Base-by-base conservation (phyloP, 2,797 vertebrate genomes). In the Molothrus ater region DNA sequence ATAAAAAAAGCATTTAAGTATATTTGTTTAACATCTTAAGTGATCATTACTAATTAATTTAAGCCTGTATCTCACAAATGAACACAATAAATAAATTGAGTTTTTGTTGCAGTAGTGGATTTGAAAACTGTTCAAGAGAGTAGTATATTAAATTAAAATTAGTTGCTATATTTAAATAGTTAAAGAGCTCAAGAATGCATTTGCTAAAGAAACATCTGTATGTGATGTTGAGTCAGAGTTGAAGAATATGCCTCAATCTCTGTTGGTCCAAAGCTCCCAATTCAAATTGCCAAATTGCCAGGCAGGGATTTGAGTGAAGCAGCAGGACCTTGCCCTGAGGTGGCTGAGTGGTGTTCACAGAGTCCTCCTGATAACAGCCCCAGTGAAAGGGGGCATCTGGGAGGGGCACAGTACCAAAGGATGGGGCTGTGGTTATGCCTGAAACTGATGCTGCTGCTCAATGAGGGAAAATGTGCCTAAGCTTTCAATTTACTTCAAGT, bases 261-360 rank as follows among this genome's bases (percentile, higher is more conserved):
- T 64, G 45, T 1, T 0, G 0, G 5, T 17, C 9, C n/a, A 12
- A 80, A 59, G 4, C 32, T 60, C 3, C 0, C 14, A 43, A 9
- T 17, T 64, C 43, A n/a, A n/a, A 25, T 10, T 70, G n/a, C 7
- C 13, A 50, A 50, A 28, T 50, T 51, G 6, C 5, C 13, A 42
- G 4, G 11, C 1, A 0, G 11, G 29, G 42, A 34, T 68, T 43
- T 47, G 32, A 34, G 45, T 3, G 4, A 10, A 78, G 53, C 29
- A 63, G 53, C 7, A 26, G 9, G 21, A 47, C 36, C 43, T 63
- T 4, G 3, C 18, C 26, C 17, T 40, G 21, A 40, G 50, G 8
- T 7, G 21, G 10, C 29, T 45, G n/a, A 6, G 9, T 4, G 21
- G 5, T 3, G 21, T 31, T 84, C 65, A 53, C 34, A 54, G 40